Base-by-base conservation (phyloP, 2,797 vertebrate species). In the Sphenopsis melanotis region DNA sequence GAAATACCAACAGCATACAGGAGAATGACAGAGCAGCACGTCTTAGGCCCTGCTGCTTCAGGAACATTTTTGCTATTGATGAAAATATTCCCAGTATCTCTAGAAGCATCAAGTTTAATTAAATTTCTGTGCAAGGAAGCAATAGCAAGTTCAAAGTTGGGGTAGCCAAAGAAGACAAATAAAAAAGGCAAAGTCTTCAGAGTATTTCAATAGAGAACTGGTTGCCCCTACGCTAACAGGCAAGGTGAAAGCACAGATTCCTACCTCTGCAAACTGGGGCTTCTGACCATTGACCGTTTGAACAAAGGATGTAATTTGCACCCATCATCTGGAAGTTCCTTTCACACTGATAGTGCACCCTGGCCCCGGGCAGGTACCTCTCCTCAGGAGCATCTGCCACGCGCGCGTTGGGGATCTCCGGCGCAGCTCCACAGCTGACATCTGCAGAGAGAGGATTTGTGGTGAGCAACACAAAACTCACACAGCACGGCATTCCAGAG, bases 261-360 rank as follows among this genome's bases (percentile, higher is more conserved):
- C 57, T 94, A 97, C 96, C 93, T 94, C 83, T 63, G 86, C 98
- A 98, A 2, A 10, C 68, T 65, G 97, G 97, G 80, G 79, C 34
- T 52, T 76, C 11, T 64, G 98, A 96, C 97, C 97, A 98, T 7
- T 63, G 27, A 21, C 96, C 83, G 23, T 94, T 53, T 44, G 18
- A 49, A 59, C 98, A 98, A 10, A 9, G 37, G 81, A 75, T 1
- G 6, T 37, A 49, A 30, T 36, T 21, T 23, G 3, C 20, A 66
- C 42, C 93, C 2, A 0, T 9, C 3, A 89, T 68, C 42, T 91
- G 72, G n/a, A 93, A 94, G 42, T 55, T 68, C 9, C 13, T 36
- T 24, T 49, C 29, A 81, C 97, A 97, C 50, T 57, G 39, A 21
- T 96, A 97, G 20, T 36, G 56, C 75, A 96, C 78, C 10, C 1